Percentiles rank a stretch among this genome's conserved stretches.
These are phyloP conservation scores for Neolamprologus sp. DNA, from an alignment of 2,113 vertebrate genomes.

Conservation along the genomic window DNA sequence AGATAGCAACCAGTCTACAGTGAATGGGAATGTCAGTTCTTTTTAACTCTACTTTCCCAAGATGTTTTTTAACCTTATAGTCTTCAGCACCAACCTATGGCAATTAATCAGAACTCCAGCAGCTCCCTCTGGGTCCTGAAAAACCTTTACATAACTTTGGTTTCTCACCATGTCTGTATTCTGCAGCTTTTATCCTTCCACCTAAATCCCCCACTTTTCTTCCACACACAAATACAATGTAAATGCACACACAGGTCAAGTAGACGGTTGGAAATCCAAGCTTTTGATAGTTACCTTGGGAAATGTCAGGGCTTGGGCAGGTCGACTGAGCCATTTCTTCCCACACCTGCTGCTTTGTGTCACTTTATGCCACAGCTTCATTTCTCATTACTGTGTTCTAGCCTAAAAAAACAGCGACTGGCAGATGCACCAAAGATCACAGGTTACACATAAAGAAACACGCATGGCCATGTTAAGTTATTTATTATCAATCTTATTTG, in stretches of 20 bases:
- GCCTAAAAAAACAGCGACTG: background rate
- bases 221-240: background rate
- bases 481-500: background rate
- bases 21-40: background rate
- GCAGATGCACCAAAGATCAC: background rate
- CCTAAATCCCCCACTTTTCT: background rate
- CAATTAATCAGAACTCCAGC: background rate
- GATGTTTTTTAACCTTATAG: background rate
- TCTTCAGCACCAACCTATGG: background rate
- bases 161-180: background rate
- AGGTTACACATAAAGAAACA: background rate
- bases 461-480: background rate
- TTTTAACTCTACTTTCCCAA: background rate
- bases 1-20: background rate
- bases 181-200: background rate
- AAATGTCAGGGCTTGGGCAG: constrained; percentile 32
- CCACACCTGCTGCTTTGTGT: constrained; percentile 59
- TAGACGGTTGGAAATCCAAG: constrained; percentile 50
- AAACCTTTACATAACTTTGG: background rate
- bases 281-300: constrained; percentile 49
- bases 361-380: constrained; percentile 32
- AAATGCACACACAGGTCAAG: background rate
- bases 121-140: background rate
- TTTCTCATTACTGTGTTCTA: constrained; percentile 22
- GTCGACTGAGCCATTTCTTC: constrained; percentile 30